Evolutionary conservation across 2,888 invertebrate genomes (phyloP).

Genomic region (Neuroscelio doddi): DNA sequence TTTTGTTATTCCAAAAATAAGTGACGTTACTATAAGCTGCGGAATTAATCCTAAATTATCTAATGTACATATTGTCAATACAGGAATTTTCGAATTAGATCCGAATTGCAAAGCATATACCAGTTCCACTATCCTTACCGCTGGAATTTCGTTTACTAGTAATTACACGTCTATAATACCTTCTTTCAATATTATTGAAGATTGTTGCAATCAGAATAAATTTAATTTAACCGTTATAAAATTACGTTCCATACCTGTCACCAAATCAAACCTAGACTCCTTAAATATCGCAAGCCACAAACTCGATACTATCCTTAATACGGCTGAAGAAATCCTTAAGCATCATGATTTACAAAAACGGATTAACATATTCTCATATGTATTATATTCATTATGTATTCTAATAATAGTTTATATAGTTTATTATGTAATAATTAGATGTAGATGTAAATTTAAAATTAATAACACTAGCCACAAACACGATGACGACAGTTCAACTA

Average conservation of each 20-base stretch:
- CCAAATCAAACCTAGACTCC: conserved; percentile 5
- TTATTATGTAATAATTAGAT: neutral
- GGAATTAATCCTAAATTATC: too few species aligned
- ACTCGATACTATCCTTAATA: neutral
- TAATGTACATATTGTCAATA: too few species aligned
- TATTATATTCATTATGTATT: neutral
- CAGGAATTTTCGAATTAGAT: neutral
- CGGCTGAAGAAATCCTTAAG: conserved; percentile 1
- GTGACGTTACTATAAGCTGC: too few species aligned
- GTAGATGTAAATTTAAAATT: too few species aligned
- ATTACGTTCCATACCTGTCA: neutral
- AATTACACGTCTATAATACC: conserved; percentile 6
- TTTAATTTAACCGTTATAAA: neutral
- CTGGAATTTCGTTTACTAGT: neutral
- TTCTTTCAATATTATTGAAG: neutral
- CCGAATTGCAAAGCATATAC: conserved; percentile 7
- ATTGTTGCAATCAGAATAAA: neutral
- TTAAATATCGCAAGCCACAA: conserved; percentile 4
- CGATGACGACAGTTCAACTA: too few species aligned
- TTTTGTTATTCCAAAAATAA: too few species aligned
- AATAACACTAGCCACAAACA: too few species aligned
- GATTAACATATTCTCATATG: neutral
- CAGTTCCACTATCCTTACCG: neutral
- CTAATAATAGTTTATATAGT: neutral
- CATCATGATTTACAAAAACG: neutral